Base-by-base conservation (phyloP, 2,797 vertebrate species). In the Lacerta bilineata region DNA sequence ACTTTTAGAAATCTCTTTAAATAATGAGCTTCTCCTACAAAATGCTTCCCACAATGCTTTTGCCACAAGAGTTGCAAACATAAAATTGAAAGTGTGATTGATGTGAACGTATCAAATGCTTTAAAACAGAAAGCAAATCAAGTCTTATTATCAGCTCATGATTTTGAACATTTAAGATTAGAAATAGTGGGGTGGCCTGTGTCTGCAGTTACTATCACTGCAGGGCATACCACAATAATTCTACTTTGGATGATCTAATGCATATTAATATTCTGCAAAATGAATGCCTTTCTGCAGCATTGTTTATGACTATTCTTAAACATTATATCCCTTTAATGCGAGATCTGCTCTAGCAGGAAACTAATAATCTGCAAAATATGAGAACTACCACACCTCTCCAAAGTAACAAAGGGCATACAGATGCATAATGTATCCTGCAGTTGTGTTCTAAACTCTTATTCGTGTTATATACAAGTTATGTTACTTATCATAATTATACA, bases 321-420 rank as follows among this genome's bases (percentile, higher is more conserved):
- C 18, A 80, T 80, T 80, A 79, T 7, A 36, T 23, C 25, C 79
- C 9, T 71, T 80, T 80, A 86, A 79, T 27, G 55, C 41, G 1
- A 43, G 5, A 69, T 86, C 71, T 86, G 66, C 23, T 36, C 50
- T 29, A 86, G 33, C 5, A 80, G n/a, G n/a, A 86, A 78, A 80
- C 66, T 33, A 80, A 55, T 71, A 7, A 55, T 69, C 13, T 71
- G 33, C 64, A 80, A 77, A n/a, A 69, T 11, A 55, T 25, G n/a
- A 50, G 71, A 69, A 75, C 41, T 78, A 61, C 29, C 61, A 78
- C 9, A 59, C 59, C 23, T 68, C 23, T 68, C 75, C 27, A n/a
- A 79, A 36, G 18, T 36, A 80, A 79, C 25, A 86, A 86, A 64
- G 11, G 3, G 4, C 36, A 86, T n/a, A 17, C 29, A 84, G n/a